These are phyloP conservation scores for Drosophila histrio DNA, from an alignment of 2,888 invertebrate genomes.

Conservation along the genomic window DNA sequence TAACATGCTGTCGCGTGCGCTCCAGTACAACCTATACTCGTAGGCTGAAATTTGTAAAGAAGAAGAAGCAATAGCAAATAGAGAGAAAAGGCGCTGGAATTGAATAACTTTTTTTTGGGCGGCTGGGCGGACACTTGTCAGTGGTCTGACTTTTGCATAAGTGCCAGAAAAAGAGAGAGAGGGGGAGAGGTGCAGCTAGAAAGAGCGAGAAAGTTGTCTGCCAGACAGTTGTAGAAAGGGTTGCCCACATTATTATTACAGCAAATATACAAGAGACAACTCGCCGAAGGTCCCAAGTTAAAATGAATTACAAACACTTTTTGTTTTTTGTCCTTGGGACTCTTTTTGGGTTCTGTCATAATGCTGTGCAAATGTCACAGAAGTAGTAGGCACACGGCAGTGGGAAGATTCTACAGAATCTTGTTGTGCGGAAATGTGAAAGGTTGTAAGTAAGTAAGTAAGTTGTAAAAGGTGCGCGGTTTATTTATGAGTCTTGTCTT, in stretches of 20 bases:
- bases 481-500: slow-evolving; percentile 75
- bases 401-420: slow-evolving; percentile 10
- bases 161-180: slow-evolving; percentile 21
- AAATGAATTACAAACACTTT: slow-evolving; percentile 78
- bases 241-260: slow-evolving; percentile 54
- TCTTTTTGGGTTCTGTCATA: slow-evolving; percentile 21
- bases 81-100: slow-evolving; percentile 42
- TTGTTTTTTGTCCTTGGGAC: slow-evolving; percentile 48
- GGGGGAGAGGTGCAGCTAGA: not conserved
- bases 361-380: slow-evolving; percentile 45
- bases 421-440: slow-evolving; percentile 58
- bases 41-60: slow-evolving; percentile 20
- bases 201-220: slow-evolving; percentile 37
- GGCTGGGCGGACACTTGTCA: slow-evolving; percentile 16
- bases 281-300: slow-evolving; percentile 43
- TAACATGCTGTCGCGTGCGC: not conserved
- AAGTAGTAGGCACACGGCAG: slow-evolving; percentile 28
- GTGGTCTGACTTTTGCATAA: slow-evolving; percentile 49
- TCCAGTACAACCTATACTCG: not conserved
- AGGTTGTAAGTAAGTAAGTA: slow-evolving; percentile 38
- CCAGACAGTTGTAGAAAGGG: slow-evolving; percentile 59
- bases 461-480: slow-evolving; percentile 62
- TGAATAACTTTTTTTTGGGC: slow-evolving; percentile 57
- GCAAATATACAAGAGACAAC: slow-evolving; percentile 23
- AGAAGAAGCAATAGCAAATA: slow-evolving; percentile 12